phyloP scores from a whole-genome alignment of 2,888 invertebrate genomes.

The Loripinus fragilis region DNA sequence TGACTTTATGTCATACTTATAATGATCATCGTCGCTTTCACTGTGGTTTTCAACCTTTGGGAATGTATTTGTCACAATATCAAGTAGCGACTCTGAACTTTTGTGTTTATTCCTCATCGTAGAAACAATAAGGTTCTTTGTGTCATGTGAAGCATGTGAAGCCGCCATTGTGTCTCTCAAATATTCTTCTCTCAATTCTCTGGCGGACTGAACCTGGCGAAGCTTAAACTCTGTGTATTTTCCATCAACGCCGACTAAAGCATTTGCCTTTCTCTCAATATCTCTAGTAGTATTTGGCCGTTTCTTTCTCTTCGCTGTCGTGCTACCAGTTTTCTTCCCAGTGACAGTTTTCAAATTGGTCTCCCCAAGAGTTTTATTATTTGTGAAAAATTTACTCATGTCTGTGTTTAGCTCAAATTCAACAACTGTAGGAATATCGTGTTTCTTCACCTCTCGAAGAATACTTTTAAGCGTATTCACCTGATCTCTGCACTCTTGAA shows the following conservation, averaged over 20 bases:
- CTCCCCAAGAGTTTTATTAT: background rate
- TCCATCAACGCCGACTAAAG: background rate
- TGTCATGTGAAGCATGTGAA: background rate
- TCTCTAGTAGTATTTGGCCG: constrained; percentile 1
- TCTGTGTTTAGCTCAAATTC: constrained; percentile 29
- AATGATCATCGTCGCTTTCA: background rate
- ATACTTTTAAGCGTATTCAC: constrained; percentile 25
- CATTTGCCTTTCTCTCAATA: background rate
- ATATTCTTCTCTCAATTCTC: constrained; percentile 5
- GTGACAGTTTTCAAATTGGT: background rate
- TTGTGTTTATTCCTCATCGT: background rate
- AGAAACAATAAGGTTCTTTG: background rate
- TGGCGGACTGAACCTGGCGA: constrained; percentile 4
- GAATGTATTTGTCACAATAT: background rate
- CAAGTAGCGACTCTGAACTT: constrained; percentile 9
- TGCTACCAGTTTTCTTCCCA: constrained; percentile 7
- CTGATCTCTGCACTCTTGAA: constrained; percentile 45
- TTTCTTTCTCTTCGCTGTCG: background rate
- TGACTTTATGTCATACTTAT: background rate
- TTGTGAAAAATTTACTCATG: constrained; percentile 11
- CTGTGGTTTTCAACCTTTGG: background rate
- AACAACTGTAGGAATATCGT: constrained; percentile 33
- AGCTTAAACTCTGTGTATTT: background rate
- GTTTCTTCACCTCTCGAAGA: constrained; percentile 35
- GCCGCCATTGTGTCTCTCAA: background rate